These are phyloP conservation scores for Teleogryllus occipitalis DNA, from an alignment of 1,140 invertebrate genomes.

Conservation along the genomic window DNA sequence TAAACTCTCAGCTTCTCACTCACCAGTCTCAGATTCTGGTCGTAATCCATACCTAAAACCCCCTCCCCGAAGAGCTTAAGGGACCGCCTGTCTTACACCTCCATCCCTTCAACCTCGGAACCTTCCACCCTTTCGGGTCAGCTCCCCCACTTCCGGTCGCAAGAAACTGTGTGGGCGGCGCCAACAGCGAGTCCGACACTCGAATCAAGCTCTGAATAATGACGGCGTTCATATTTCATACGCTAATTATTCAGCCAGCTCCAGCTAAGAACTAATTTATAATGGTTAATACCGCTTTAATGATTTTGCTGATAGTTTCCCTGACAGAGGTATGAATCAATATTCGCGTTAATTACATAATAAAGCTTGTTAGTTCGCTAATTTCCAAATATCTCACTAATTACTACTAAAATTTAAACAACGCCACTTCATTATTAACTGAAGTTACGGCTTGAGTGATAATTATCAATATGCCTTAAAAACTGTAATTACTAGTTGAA, in stretches of 20 bases:
- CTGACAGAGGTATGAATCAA: background rate
- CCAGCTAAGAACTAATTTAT: background rate
- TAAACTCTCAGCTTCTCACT: too few relatives aligned
- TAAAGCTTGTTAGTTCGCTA: conserved; percentile 1
- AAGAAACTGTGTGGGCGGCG: too few relatives aligned
- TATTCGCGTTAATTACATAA: background rate
- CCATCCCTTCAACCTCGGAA: too few relatives aligned
- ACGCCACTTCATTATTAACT: background rate
- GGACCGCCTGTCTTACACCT: too few relatives aligned
- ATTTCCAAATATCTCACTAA: background rate
- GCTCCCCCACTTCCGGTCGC: too few relatives aligned
- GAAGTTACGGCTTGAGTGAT: background rate
- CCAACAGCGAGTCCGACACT: too few relatives aligned
- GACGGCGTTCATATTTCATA: background rate
- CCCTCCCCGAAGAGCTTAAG: too few relatives aligned
- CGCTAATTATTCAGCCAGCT: background rate
- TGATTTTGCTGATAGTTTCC: background rate
- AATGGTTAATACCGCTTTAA: conserved; percentile 1
- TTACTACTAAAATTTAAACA: background rate
- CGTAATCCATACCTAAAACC: too few relatives aligned
- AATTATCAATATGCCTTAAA: too few relatives aligned
- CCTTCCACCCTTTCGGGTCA: too few relatives aligned
- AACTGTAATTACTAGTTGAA: too few relatives aligned
- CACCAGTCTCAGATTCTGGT: too few relatives aligned
- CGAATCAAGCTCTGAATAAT: background rate